Percentiles rank a stretch among this genome's conserved stretches.
These are phyloP conservation scores for Pristis pectinata DNA, from an alignment of 2,797 vertebrate species.

Conservation along the genomic window DNA sequence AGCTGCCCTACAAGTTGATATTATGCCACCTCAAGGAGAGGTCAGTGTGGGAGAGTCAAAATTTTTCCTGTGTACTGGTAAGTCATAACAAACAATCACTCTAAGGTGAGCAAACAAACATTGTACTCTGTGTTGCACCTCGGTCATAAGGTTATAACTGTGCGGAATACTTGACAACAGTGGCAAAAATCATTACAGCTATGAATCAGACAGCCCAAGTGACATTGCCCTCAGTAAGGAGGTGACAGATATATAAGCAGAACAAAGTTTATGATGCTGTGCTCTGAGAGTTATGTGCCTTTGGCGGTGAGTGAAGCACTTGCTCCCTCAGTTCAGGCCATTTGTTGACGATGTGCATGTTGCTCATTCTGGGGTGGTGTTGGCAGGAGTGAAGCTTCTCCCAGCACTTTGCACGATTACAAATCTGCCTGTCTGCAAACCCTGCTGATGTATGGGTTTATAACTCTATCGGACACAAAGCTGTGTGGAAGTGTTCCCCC, in stretches of 20 bases:
- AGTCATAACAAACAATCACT: conserved; percentile 42
- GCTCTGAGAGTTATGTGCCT: background rate
- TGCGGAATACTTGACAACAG: background rate
- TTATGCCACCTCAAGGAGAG: conserved; percentile 85
- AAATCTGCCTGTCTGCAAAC: background rate
- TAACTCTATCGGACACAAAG: background rate
- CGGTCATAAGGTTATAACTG: background rate
- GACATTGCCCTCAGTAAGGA: background rate
- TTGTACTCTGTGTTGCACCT: background rate
- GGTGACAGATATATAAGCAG: background rate
- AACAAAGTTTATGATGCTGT: background rate
- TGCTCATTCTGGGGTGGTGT: background rate
- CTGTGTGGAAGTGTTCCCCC: background rate
- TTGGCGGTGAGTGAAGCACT: too few species aligned
- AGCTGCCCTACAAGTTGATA: conserved; percentile 91
- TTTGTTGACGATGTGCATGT: background rate
- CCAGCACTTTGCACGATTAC: too few species aligned
- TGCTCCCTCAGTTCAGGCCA: background rate
- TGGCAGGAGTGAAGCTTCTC: too few species aligned
- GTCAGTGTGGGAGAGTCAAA: conserved; percentile 96
- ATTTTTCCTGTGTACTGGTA: conserved; percentile 96
- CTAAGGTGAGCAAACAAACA: background rate
- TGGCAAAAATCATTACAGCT: background rate
- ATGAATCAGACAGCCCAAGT: background rate
- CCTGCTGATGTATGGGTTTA: too few species aligned